Conservation (phyloP, 2,888 invertebrate species). For the Ornithoptera alexandrae region DNA sequence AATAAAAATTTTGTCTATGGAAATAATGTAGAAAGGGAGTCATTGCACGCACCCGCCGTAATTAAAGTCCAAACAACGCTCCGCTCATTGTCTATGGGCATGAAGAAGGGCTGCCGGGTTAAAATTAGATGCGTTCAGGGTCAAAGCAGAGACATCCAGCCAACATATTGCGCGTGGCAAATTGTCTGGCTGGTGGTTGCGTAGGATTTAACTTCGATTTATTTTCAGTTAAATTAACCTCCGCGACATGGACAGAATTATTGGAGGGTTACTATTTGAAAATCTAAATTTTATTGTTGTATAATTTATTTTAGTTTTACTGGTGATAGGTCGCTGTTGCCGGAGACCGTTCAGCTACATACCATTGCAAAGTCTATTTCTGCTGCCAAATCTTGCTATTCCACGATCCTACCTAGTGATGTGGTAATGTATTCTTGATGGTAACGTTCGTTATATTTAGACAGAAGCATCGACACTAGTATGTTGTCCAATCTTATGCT, state of each 20-base stretch:
- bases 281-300: not conserved
- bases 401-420: too few relatives aligned
- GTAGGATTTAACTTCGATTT: conserved; percentile 48
- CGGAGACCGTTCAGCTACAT: too few relatives aligned
- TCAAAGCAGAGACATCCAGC: conserved; percentile 57
- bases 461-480: too few relatives aligned
- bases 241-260: conserved; percentile 10
- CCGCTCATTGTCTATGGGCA: conserved; percentile 59
- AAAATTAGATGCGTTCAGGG: conserved; percentile 70
- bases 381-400: too few relatives aligned
- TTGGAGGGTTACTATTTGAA: not conserved
- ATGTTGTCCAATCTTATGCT: too few relatives aligned
- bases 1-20: not conserved
- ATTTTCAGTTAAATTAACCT: conserved; percentile 34
- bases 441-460: too few relatives aligned
- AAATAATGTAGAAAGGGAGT: conserved; percentile 12
- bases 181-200: conserved; percentile 70
- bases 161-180: conserved; percentile 65
- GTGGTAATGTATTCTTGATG: too few relatives aligned
- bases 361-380: too few relatives aligned
- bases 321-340: too few relatives aligned
- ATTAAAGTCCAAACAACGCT: conserved; percentile 53
- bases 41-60: conserved; percentile 23
- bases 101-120: conserved; percentile 50
- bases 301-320: too few relatives aligned